phyloP scores from a whole-genome alignment of 2,113 vertebrate species.

The Artemisiospiza belli region DNA sequence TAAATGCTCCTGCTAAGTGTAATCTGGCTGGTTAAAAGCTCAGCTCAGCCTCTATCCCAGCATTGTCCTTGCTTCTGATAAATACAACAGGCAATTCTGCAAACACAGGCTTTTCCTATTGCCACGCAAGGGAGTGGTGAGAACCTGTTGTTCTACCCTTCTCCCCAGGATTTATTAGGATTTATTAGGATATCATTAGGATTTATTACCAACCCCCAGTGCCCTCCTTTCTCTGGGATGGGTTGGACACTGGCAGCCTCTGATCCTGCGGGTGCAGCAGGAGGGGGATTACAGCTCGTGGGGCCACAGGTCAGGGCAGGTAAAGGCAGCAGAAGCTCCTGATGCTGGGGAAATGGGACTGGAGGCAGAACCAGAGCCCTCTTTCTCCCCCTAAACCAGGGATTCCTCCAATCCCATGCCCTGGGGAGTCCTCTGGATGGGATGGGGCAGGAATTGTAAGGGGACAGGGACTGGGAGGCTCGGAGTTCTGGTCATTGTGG shows the following conservation, averaged over 20 bases:
- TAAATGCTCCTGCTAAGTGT: slow-evolving; percentile 58
- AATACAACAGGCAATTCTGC: slow-evolving; percentile 18
- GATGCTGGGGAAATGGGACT: neutral
- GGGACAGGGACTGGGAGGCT: neutral
- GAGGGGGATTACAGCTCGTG: neutral
- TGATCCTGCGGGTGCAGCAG: slow-evolving; percentile 42
- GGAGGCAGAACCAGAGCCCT: neutral
- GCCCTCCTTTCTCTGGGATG: neutral
- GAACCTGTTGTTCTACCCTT: neutral
- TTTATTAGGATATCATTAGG: neutral
- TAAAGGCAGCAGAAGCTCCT: slow-evolving; percentile 14
- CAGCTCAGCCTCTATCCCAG: slow-evolving; percentile 46
- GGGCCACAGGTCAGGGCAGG: neutral
- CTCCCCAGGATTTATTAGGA: neutral
- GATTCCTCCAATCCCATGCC: neutral
- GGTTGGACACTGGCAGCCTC: neutral
- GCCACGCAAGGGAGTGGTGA: neutral
- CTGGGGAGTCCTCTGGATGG: neutral
- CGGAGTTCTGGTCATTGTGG: neutral
- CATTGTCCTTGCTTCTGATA: slow-evolving; percentile 51
- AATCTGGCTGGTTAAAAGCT: slow-evolving; percentile 61
- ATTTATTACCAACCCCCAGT: neutral
- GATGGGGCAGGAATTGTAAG: neutral
- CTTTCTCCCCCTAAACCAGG: neutral
- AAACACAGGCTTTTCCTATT: neutral